Evolutionary conservation across 2,113 vertebrate genomes (phyloP).

Genomic region (Cyphomyrus discorhynchus): DNA sequence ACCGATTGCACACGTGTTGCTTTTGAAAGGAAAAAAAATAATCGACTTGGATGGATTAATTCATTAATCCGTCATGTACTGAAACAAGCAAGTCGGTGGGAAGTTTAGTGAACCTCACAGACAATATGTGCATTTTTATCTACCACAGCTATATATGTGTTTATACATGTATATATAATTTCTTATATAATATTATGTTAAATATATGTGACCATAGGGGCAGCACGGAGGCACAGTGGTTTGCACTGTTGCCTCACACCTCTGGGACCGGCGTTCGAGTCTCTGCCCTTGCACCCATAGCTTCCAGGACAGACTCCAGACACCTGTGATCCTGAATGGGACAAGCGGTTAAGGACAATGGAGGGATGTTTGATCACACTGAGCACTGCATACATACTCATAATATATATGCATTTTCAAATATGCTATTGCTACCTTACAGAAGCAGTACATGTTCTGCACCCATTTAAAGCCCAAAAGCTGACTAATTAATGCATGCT

Average conservation of each 20-base stretch:
- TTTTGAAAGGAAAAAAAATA: not conserved
- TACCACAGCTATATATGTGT: not conserved
- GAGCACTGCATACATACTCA: slow-evolving; percentile 37
- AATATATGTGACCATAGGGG: not conserved
- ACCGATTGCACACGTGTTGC: not conserved
- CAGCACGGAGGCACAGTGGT: too few species aligned
- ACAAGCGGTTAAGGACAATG: too few species aligned
- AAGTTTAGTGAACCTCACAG: slow-evolving; percentile 13
- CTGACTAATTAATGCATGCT: not conserved
- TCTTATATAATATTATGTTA: not conserved
- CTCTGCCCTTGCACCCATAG: too few species aligned
- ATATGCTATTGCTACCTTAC: not conserved
- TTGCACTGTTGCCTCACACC: too few species aligned
- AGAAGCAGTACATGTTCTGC: not conserved
- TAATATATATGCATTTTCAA: not conserved
- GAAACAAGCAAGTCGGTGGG: slow-evolving; percentile 38
- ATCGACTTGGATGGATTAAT: too few species aligned
- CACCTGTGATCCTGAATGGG: too few species aligned
- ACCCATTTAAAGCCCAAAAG: not conserved
- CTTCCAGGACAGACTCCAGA: too few species aligned
- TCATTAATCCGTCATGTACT: not conserved
- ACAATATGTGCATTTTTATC: slow-evolving; percentile 21
- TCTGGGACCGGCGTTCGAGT: too few species aligned
- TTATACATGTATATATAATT: not conserved
- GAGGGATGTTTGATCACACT: not conserved